Evolutionary conservation across 1,140 invertebrate species (phyloP), one percentile per base, ranked within the genome.

Genomic region (Cydia fagiglandana): DNA sequence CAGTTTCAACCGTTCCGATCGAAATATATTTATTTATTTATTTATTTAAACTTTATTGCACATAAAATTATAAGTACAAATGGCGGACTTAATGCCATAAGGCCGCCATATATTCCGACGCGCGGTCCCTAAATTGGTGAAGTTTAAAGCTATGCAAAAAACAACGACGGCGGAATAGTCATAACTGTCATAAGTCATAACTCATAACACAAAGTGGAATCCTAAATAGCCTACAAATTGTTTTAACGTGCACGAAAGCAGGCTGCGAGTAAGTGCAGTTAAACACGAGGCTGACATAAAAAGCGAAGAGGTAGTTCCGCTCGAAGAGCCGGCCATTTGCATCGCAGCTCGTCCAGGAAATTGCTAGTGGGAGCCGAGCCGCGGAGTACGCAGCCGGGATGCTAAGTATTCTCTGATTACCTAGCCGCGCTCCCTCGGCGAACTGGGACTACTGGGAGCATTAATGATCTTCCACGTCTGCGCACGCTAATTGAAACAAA

Each of bases 271-370:
- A 68, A 24, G 20, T 74, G 74, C 20, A 50, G 78, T 79, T 78
- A 64, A 77, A 77, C 75, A 80, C 70, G 50, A 82, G 64, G 76
- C 75, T 74, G 41, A 76, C 73, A 68, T 76, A 73, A 80, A 80
- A 80, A 77, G 70, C 73, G 38, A 73, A 74, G 73, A 77, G 74
- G 74, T 53, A 53, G 75, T 82, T 80, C 79, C 74, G 82, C 75
- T 77, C 30, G 30, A 68, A 76, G 79, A 78, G 68, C 30, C 73
- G 78, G 78, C 76, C 73, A 84, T 84, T 83, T 83, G 82, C 79
- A 78, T 80, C 74, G 76, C 77, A 64, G 77, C 68, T 75, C 75
- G 76, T 75, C 78, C 83, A 82, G 81, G 79, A 84, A 84, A 84
- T 81, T 84, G 76, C 74, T 76, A 77, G 77, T 77, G 77, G 74